Evolutionary conservation across 1,140 invertebrate genomes (phyloP).

Genomic region (Pemphigus obesinymphae): DNA sequence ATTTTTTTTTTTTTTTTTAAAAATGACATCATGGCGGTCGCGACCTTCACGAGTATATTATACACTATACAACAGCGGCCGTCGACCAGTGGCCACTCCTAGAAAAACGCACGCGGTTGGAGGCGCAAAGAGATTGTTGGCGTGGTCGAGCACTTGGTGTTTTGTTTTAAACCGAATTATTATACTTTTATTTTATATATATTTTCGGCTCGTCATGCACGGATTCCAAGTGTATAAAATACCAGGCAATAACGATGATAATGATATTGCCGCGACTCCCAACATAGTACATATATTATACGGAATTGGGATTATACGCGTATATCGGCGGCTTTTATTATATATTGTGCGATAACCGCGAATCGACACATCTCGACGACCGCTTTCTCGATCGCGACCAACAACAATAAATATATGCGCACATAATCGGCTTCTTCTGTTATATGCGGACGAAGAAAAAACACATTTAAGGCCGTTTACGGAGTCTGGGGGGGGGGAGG

Average conservation of each 20-base stretch:
- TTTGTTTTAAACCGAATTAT: not conserved
- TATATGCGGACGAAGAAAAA: no score
- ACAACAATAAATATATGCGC: no score
- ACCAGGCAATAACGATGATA: not conserved
- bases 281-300: no score
- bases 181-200: not conserved
- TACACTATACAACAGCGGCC: no score
- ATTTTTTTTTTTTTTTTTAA: no score
- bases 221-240: not conserved
- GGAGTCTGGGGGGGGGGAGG: no score
- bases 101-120: not conserved
- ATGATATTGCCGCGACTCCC: not conserved
- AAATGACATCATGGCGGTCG: conserved; percentile 26
- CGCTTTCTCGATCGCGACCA: not conserved
- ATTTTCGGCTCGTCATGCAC: not conserved
- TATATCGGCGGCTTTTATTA: not conserved
- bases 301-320: not conserved
- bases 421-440: no score
- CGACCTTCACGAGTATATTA: conserved; percentile 20
- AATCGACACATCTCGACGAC: not conserved
- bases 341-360: no score
- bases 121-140: not conserved
- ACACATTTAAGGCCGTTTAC: no score
- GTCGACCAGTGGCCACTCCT: conserved; percentile 7
- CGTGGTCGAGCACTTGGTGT: not conserved